A percentile compares a stretch with the other conserved stretches of the same genome.
phyloP scores from a whole-genome alignment of 1,140 invertebrate genomes.

The Diplogasteroides magnus region DNA sequence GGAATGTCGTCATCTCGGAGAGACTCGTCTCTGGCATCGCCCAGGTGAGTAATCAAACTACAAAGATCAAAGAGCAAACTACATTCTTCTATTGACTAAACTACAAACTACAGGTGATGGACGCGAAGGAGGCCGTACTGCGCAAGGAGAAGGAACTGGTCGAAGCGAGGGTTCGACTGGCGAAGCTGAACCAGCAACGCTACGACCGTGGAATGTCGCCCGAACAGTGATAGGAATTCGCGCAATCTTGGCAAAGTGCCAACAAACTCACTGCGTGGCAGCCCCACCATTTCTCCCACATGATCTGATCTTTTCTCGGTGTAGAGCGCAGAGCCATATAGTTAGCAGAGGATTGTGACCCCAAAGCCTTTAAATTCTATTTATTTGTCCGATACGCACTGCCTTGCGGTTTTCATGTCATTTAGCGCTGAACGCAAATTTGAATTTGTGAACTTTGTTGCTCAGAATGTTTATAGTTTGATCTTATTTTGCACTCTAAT shows the following conservation, averaged over 20 bases:
- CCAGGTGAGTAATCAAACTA: too few relatives aligned
- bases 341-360: neutral
- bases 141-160: conserved; percentile 86
- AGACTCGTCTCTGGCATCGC: conserved; percentile 77
- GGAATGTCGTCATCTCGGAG: conserved; percentile 78
- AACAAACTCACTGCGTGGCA: too few relatives aligned
- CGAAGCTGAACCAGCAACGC: conserved; percentile 59
- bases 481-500: too few relatives aligned
- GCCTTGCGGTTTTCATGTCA: neutral
- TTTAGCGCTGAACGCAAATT: too few relatives aligned
- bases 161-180: conserved; percentile 80
- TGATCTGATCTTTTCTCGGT: neutral
- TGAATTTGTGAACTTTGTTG: too few relatives aligned
- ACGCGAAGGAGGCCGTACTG: conserved; percentile 69
- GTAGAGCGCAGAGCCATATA: neutral
- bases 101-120: conserved; percentile 56
- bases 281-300: neutral
- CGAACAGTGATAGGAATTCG: conserved; percentile 13
- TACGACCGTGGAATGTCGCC: conserved; percentile 53
- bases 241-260: neutral
- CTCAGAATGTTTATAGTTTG: too few relatives aligned
- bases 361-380: neutral
- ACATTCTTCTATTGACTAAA: conserved; percentile 29
- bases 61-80: too few relatives aligned
- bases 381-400: neutral